Percentiles rank a stretch among this genome's conserved stretches.
Conservation (phyloP, 2,888 invertebrate species). For the Pomacea canaliculata region DNA sequence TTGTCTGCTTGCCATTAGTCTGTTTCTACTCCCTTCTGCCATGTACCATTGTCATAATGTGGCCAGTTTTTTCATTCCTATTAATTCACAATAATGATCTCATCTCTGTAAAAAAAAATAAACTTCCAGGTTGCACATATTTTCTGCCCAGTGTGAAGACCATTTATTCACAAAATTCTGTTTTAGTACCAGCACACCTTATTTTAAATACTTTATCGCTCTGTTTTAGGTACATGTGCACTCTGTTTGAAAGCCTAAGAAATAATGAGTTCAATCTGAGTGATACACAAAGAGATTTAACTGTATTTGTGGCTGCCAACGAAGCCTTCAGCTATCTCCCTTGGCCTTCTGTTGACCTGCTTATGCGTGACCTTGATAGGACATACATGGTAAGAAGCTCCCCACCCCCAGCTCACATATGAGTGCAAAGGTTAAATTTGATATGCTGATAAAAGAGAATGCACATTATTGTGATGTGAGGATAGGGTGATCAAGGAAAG, state of each 20-base stretch:
- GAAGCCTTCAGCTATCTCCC: constrained; percentile 52
- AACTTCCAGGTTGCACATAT: too few relatives aligned
- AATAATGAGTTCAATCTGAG: constrained; percentile 36
- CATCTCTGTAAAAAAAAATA: too few relatives aligned
- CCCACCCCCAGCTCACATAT: not conserved
- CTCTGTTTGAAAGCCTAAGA: constrained; percentile 35
- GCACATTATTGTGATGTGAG: too few relatives aligned
- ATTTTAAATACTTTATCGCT: not conserved
- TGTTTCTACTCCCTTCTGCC: too few relatives aligned
- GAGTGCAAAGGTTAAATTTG: too few relatives aligned
- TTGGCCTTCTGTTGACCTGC: constrained; percentile 41
- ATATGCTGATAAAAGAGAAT: not conserved
- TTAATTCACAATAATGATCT: too few relatives aligned
- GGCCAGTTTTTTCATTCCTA: too few relatives aligned
- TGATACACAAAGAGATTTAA: constrained; percentile 37
- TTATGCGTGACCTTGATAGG: constrained; percentile 33
- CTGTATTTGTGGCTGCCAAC: constrained; percentile 54
- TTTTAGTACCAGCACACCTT: not conserved
- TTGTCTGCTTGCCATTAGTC: too few relatives aligned
- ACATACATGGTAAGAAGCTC: constrained; percentile 29
- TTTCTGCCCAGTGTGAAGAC: too few relatives aligned
- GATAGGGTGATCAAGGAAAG: too few relatives aligned
- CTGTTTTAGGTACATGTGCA: constrained; percentile 38
- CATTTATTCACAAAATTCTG: too few relatives aligned
- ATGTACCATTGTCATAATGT: too few relatives aligned